These are phyloP conservation scores for Eulacestoma nigropectus DNA, from an alignment of 2,113 vertebrate genomes.

Conservation along the genomic window DNA sequence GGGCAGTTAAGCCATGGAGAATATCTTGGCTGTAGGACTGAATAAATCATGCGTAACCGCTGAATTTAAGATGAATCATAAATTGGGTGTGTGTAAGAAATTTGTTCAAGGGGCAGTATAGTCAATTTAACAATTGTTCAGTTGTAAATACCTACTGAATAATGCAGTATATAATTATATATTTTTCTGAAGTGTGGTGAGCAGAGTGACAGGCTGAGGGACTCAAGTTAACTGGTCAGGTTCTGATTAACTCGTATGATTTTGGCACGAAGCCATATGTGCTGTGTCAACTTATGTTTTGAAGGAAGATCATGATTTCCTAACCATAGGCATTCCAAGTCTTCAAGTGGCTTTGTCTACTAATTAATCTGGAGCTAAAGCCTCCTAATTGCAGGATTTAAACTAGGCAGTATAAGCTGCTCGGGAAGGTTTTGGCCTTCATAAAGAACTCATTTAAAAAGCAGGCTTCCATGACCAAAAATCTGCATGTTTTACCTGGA, in stretches of 20 bases:
- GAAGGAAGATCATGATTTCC: background rate
- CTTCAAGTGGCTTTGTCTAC: slow-evolving; percentile 21
- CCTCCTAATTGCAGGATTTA: slow-evolving; percentile 54
- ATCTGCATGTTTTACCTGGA: background rate
- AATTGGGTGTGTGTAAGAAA: background rate
- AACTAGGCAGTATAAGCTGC: background rate
- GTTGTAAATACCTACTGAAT: background rate
- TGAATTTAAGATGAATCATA: slow-evolving; percentile 31
- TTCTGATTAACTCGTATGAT: background rate
- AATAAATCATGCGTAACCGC: background rate
- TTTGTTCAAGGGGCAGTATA: slow-evolving; percentile 25
- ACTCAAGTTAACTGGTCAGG: background rate
- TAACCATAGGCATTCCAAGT: slow-evolving; percentile 5
- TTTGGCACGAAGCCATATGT: background rate
- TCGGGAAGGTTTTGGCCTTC: background rate
- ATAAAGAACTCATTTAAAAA: background rate
- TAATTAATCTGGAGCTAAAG: slow-evolving; percentile 51
- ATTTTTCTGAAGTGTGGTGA: background rate
- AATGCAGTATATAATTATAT: background rate
- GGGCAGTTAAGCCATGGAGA: background rate
- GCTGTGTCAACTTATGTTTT: slow-evolving; percentile 10
- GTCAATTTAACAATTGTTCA: slow-evolving; percentile 3
- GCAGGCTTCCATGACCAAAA: background rate
- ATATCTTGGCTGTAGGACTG: background rate
- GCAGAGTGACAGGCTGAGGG: background rate